Evolutionary conservation across 2,797 vertebrate species (phyloP), one percentile per base, ranked within the genome.

Genomic region (Hyperoplus immaculatus): DNA sequence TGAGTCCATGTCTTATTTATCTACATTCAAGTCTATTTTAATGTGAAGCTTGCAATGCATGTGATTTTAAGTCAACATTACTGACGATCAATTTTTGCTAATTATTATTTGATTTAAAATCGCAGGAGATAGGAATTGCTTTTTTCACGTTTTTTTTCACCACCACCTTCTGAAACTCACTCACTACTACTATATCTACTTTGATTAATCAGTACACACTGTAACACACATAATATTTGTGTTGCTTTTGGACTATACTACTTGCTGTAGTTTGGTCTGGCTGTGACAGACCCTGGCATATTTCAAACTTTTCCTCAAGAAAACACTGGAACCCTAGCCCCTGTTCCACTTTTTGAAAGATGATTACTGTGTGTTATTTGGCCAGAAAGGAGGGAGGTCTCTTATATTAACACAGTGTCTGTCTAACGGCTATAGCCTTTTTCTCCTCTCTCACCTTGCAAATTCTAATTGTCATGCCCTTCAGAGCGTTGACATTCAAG

Each of bases 401-500:
- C 29, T 29, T 29, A 29, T 29, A 29, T 29, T 29, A 3, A 29
- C 29, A 29, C 29, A 29, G 29, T 29, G 29, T 29, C 29, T 29
- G 3, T 29, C 29, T 29, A 29, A 29, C 29, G 29, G 2, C 29
- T 29, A 63, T 6, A n/a, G 0, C 8, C 49, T 57, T 2, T 55
- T n/a, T 39, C 46, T 72, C 18, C 12, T 12, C 14, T 75, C 63
- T 69, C 21, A 54, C 43, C 60, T 42, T 4, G 36, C n/a, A 51
- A 72, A 55, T 21, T 5, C 47, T 43, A 38, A 15, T 64, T 18
- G 65, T 71, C 49, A 71, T 57, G 61, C 55, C 42, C 38, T 70
- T 67, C n/a, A 42, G 8, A 63, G 13, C 46, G 59, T 69, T 64
- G 62, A 29, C 57, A 5, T 50, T 56, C 6, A 55, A 64, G 68